Evolutionary conservation across 1,140 invertebrate species (phyloP).

Genomic region (Anastrepha ludens): DNA sequence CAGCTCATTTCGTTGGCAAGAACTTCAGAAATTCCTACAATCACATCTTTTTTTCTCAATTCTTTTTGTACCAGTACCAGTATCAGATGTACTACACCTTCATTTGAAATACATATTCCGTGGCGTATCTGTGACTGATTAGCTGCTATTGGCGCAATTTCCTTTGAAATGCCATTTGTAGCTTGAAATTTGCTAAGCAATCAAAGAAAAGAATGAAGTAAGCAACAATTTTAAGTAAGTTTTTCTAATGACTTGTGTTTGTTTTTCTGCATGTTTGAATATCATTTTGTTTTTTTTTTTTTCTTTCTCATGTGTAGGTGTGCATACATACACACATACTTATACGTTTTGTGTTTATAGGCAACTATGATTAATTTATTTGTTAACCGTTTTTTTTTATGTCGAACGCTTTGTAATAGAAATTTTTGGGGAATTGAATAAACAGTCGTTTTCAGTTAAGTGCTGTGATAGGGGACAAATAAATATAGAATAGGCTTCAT

Average conservation of each 20-base stretch:
- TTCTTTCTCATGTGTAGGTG: no score
- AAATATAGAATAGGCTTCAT: no score
- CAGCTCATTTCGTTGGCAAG: neutral
- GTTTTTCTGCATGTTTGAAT: neutral
- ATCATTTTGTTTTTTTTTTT: neutral
- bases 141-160: neutral
- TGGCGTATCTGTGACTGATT: constrained; percentile 12
- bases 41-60: neutral
- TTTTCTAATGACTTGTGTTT: neutral
- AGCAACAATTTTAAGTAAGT: neutral
- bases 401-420: no score
- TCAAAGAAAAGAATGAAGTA: neutral
- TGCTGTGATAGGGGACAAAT: no score
- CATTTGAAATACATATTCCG: neutral
- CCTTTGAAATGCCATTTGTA: neutral
- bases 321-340: no score
- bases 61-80: neutral
- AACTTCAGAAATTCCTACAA: neutral
- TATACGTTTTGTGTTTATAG: no score
- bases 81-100: neutral
- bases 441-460: no score
- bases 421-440: no score
- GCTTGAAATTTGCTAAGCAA: neutral
- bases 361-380: no score
- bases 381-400: no score